Evolutionary conservation across 2,888 invertebrate species (phyloP).

Genomic region (Callosobruchus maculatus): DNA sequence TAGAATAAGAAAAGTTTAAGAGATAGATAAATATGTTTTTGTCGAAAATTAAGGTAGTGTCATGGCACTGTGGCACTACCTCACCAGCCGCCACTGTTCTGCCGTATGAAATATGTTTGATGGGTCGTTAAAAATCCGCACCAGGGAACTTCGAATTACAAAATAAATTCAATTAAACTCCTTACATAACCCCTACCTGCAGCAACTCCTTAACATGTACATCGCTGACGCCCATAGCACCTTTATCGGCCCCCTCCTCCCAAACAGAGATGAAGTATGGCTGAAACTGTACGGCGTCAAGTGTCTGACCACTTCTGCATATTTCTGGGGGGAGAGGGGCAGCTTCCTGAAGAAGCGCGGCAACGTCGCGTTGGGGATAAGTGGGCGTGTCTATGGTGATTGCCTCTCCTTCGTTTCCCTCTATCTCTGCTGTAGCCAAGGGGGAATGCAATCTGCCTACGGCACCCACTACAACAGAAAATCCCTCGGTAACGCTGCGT

Average conservation of each 20-base stretch:
- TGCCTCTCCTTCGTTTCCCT: conserved; percentile 75
- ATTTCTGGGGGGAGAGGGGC: conserved; percentile 51
- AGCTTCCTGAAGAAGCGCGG: conserved; percentile 68
- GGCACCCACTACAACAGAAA: conserved; percentile 47
- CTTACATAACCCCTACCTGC: conserved; percentile 47
- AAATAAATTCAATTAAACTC: no score
- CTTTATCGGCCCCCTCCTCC: conserved; percentile 49
- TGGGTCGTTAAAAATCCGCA: no score
- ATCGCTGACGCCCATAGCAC: conserved; percentile 12
- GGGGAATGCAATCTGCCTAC: conserved; percentile 57
- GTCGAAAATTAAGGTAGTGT: no score
- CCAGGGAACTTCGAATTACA: no score
- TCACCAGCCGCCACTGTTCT: no score
- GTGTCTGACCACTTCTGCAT: conserved; percentile 30
- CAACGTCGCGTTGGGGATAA: conserved; percentile 65
- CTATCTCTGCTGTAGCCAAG: conserved; percentile 70
- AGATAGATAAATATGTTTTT: no score
- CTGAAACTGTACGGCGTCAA: conserved; percentile 44
- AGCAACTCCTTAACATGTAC: conserved; percentile 61
- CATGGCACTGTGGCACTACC: no score
- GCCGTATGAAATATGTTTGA: no score
- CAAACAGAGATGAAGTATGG: conserved; percentile 60
- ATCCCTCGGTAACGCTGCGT: no score
- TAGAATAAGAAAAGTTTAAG: no score
- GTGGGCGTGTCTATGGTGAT: conserved; percentile 75